Conservation (phyloP, 2,113 vertebrate species). For the Mormoops blainvillei region DNA sequence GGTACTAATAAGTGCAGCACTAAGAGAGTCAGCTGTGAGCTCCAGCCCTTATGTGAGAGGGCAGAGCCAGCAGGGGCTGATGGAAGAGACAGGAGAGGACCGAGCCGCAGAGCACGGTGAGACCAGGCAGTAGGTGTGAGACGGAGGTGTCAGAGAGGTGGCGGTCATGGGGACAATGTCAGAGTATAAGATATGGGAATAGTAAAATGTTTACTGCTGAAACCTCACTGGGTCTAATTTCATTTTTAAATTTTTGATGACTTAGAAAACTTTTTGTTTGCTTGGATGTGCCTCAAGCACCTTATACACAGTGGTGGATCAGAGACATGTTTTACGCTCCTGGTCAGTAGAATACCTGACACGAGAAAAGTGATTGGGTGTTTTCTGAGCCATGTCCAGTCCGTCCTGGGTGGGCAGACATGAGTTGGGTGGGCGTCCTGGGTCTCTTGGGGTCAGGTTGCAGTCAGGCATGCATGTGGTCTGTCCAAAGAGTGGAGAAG, state of each 20-base stretch:
- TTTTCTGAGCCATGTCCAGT: neutral
- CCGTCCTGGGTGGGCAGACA: neutral
- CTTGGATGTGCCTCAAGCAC: neutral
- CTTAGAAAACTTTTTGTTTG: constrained; percentile 21
- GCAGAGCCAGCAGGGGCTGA: neutral
- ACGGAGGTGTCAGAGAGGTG: neutral
- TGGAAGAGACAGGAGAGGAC: neutral
- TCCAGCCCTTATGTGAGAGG: neutral
- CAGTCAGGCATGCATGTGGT: neutral
- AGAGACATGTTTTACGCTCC: neutral
- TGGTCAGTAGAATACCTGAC: neutral
- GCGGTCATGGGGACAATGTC: too few relatives aligned
- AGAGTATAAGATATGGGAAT: neutral
- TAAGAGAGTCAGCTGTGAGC: neutral
- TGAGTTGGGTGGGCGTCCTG: neutral
- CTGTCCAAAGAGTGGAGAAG: neutral
- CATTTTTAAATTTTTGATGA: constrained; percentile 28
- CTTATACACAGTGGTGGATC: neutral
- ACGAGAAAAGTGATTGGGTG: neutral
- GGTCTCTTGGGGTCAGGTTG: neutral
- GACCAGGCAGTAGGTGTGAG: neutral
- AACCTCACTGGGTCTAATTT: neutral
- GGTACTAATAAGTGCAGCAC: neutral
- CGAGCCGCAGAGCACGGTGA: fast-evolving
- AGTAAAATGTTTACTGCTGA: neutral